phyloP scores from a whole-genome alignment of 2,888 invertebrate genomes.

The Pocota personata region DNA sequence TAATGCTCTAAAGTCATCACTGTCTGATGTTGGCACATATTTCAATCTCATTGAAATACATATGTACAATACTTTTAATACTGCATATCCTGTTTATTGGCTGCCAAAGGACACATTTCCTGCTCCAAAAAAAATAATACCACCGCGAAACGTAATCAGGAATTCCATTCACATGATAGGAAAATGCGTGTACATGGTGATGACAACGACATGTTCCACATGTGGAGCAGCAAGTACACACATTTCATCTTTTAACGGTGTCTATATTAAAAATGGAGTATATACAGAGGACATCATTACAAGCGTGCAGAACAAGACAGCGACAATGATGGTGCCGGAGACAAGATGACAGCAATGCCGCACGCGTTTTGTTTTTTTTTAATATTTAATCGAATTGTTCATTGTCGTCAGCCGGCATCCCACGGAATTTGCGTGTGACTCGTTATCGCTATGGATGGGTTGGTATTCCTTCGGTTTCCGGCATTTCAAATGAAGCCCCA shows the following conservation, averaged over 20 bases:
- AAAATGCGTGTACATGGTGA: constrained; percentile 27
- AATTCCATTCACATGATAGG: constrained; percentile 53
- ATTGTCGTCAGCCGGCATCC: constrained; percentile 1
- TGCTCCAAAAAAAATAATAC: neutral
- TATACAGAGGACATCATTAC: constrained; percentile 66
- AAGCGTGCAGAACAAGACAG: constrained; percentile 8
- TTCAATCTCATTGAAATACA: neutral
- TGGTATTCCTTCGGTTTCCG: neutral
- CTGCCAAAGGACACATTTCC: constrained; percentile 27
- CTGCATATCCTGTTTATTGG: constrained; percentile 35
- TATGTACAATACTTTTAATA: neutral
- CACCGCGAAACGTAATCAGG: constrained; percentile 18
- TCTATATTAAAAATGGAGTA: constrained; percentile 41
- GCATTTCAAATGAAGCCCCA: neutral
- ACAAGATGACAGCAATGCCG: constrained; percentile 32
- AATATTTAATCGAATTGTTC: constrained; percentile 55
- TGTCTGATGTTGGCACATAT: neutral
- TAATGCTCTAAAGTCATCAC: too few species aligned
- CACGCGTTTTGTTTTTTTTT: constrained; percentile 21
- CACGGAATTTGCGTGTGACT: constrained; percentile 20
- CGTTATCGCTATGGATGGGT: neutral
- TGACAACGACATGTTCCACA: constrained; percentile 32
- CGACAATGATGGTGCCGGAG: constrained; percentile 1
- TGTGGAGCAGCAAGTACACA: constrained; percentile 1
- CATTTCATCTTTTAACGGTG: constrained; percentile 37